Evolutionary conservation across 2,888 invertebrate genomes (phyloP), one percentile per base, ranked within the genome.

Genomic region (Pollenia angustigena): DNA sequence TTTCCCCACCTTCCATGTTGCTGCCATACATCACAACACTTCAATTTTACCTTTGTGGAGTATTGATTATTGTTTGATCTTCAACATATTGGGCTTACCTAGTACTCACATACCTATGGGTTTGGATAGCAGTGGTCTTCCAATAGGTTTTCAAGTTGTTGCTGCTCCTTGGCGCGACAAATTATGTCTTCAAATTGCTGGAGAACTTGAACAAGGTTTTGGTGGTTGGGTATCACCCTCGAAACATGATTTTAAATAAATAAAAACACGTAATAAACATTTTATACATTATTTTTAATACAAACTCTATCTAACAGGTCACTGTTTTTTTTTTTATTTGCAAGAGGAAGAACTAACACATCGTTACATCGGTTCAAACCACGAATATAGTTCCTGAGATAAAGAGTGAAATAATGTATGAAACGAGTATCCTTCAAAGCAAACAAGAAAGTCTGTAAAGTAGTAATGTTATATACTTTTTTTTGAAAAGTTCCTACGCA

Each of bases 181-280:
- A 81, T 92, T 98, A 10, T 97, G 97, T 85, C 92, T 98, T 32
- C 96, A 97, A 0, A 96, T 98, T 6, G 98, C 98, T 1, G 94
- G 94, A 87, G 96, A 97, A 90, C 92, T 98, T 58, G 97, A 98
- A 91, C 94, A 94, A 54, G 95, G 94, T 11, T 97, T 97, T 92
- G 97, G 97, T 1, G 98, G 98, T 0, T 98, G 98, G 98, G 92
- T 94, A 50, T 94, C 95, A 11, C 95, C 96, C 12, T 81, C 52
- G 8, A 54, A 75, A 75, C 74, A 82, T 68, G 40, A 18, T 11
- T 78, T 85, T 52, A 9, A 78, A 40, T 44, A 48, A 48, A 23
- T 23, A 23, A 23, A 50, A 78, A 14, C 32, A 32, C 6, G 4
- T 32, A 32, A 12, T 14, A n/a, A 32, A 23, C 2, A 12, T 56